Base-by-base conservation (phyloP, 2,113 vertebrate species). In the Ammodramus savannarum region DNA sequence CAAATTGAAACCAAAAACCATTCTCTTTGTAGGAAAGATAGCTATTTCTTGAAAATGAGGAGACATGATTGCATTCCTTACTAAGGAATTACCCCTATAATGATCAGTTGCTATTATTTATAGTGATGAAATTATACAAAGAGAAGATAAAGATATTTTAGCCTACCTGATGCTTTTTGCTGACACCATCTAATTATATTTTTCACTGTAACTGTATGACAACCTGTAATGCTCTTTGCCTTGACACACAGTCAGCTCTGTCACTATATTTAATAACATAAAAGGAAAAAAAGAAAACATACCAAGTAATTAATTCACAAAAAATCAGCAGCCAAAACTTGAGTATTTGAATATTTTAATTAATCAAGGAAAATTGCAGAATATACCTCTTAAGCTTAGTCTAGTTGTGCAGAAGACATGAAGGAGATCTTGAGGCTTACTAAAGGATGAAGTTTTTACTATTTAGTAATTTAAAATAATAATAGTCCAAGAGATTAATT, bases 231-330 rank as follows among this genome's bases (percentile, higher is more conserved):
- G 25, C 6, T 74, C 27, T 71, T 90, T 86, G 20, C 27, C 15
- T 88, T 92, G 55, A 90, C 55, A 63, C 49, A 63, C 9, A 74
- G 32, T 68, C 55, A 88, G 21, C 21, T 90, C 48, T 87, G 31
- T 67, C 72, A 62, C 26, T 71, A 52, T 48, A 71, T 86, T 92
- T 95, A 95, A 93, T 81, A 90, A 78, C 15, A 52, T 55, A 87
- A 90, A 77, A 90, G 46, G 65, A 71, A 81, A 81, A 81, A 41
- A 88, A 80, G 16, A 83, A 93, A 88, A 89, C 26, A 74, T 38
- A 84, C 3, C 9, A 87, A 66, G 51, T 72, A 89, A 94, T 87
- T 87, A 67, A 86, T 93, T 94, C 21, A 63, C 26, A 81, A 17
- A 73, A 86, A 85, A 73, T 57, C 86, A 49, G 16, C 36, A 69